Percentiles rank a stretch among this genome's conserved stretches.
Conservation (phyloP, 1,140 invertebrate genomes). For the Daktulosphaira vitifoliae region DNA sequence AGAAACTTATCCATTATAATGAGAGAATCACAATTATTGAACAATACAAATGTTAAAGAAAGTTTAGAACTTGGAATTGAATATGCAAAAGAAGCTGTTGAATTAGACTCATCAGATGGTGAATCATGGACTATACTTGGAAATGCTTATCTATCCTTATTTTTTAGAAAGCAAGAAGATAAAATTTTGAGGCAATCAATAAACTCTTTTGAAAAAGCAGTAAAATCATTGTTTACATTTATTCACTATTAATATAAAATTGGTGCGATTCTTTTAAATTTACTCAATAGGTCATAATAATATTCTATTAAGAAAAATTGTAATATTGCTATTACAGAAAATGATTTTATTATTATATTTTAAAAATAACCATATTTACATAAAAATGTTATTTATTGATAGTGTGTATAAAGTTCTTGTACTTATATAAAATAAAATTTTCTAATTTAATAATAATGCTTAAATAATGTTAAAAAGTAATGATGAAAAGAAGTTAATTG, state of each 20-base stretch:
- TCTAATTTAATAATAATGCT: no score
- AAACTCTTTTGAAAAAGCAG: constrained; percentile 72
- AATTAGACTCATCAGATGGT: constrained; percentile 71
- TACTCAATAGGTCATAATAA: no score
- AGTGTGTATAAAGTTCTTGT: no score
- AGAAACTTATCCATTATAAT: constrained; percentile 76
- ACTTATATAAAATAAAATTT: no score
- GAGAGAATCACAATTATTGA: constrained; percentile 54
- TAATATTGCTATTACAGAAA: neutral
- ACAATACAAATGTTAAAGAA: constrained; percentile 50
- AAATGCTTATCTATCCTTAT: constrained; percentile 75
- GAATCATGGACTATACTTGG: constrained; percentile 76
- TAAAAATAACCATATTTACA: no score
- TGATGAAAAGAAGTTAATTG: no score
- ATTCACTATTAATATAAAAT: constrained; percentile 9
- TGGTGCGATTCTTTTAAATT: neutral
- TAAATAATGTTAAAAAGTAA: no score
- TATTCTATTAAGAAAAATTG: neutral
- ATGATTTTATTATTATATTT: neutral
- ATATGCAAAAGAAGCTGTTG: constrained; percentile 73
- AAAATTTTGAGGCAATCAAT: constrained; percentile 62
- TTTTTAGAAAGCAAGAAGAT: constrained; percentile 69
- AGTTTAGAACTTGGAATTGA: constrained; percentile 64
- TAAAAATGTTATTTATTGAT: no score
- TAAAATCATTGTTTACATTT: constrained; percentile 44